Evolutionary conservation across 2,113 vertebrate genomes (phyloP).

Genomic region (Mesitornis unicolor): DNA sequence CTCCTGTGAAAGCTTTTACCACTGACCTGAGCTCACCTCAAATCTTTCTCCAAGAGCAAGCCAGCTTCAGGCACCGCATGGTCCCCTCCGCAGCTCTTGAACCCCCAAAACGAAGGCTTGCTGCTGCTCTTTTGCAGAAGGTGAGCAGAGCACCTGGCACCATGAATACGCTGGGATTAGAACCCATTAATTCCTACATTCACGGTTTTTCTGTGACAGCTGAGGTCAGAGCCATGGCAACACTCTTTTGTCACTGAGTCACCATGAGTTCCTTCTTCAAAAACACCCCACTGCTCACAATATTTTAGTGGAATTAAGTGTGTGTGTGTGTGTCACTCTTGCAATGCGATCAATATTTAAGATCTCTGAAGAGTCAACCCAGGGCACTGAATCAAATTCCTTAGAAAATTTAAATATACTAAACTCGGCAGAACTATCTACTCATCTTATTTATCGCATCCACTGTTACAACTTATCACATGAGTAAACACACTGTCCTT

Average conservation of each 20-base stretch:
- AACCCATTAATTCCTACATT: neutral
- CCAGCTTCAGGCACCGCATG: accelerated
- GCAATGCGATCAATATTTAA: neutral
- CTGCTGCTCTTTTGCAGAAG: neutral
- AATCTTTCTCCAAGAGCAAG: neutral
- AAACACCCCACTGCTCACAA: neutral
- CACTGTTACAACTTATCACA: neutral
- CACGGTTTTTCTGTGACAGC: neutral
- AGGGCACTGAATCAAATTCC: neutral
- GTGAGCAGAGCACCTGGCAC: neutral
- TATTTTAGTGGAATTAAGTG: neutral
- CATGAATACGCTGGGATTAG: accelerated
- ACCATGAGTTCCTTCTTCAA: neutral
- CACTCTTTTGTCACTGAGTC: neutral
- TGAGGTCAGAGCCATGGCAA: neutral
- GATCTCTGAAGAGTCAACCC: neutral
- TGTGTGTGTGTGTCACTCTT: neutral
- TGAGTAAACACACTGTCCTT: neutral
- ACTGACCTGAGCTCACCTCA: neutral
- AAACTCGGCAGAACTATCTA: neutral
- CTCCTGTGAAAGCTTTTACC: neutral
- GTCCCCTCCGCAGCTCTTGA: neutral
- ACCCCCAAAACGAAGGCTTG: neutral
- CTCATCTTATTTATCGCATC: accelerated
- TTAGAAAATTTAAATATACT: neutral